A percentile compares a stretch with the other conserved stretches of the same genome.
phyloP scores from a whole-genome alignment of 1,140 invertebrate species.

The Popillia japonica region DNA sequence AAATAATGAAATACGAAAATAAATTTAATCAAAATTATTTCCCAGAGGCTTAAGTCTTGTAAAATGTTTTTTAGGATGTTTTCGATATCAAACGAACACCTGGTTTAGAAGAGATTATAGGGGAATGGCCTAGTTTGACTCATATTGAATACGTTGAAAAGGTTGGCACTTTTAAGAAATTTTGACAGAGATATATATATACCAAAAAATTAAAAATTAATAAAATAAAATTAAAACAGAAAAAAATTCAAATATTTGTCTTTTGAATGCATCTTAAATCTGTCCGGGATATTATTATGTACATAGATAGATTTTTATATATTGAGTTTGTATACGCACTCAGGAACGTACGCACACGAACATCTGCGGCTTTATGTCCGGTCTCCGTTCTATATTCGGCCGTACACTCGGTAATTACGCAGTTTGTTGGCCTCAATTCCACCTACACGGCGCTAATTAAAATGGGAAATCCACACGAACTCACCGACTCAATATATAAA shows the following conservation, averaged over 20 bases:
- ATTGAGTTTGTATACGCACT: too few relatives aligned
- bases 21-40: slow-evolving; percentile 19
- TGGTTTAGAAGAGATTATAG: slow-evolving; percentile 64
- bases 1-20: slow-evolving; percentile 1
- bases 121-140: slow-evolving; percentile 64
- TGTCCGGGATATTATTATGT: neutral
- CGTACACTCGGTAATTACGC: too few relatives aligned
- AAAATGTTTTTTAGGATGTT: slow-evolving; percentile 66
- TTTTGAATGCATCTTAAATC: slow-evolving; percentile 23
- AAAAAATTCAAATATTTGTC: slow-evolving; percentile 37
- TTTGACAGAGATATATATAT: slow-evolving; percentile 1
- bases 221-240: too few relatives aligned
- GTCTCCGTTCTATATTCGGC: neutral
- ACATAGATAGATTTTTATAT: too few relatives aligned
- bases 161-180: slow-evolving; percentile 51
- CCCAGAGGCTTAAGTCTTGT: slow-evolving; percentile 45
- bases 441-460: too few relatives aligned
- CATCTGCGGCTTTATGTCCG: too few relatives aligned
- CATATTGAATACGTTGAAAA: slow-evolving; percentile 57
- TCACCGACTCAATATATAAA: neutral
- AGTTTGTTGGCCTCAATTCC: neutral
- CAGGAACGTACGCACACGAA: too few relatives aligned
- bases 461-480: neutral
- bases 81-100: slow-evolving; percentile 69
- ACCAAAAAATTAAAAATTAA: too few relatives aligned